Evolutionary conservation across 2,888 invertebrate species (phyloP), one percentile per base, ranked within the genome.

Genomic region (Xylophagus ater): DNA sequence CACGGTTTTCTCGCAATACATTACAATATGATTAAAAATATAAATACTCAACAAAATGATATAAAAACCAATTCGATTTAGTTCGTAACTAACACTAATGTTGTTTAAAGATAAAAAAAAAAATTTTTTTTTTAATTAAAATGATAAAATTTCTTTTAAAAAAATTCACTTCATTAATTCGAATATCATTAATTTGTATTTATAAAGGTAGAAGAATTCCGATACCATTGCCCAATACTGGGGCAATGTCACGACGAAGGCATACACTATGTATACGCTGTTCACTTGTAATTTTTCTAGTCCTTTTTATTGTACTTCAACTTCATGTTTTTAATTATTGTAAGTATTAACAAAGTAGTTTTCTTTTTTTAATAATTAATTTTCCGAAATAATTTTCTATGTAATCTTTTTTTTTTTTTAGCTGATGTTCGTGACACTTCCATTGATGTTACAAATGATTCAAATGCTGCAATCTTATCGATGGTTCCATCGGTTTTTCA

Each of bases 401-500:
- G n/a, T n/a, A n/a, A n/a, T 18, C 33, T 33, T 10, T 26, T 24
- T 17, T 30, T 20, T 9, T 31, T 37, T 47, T 6, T 32, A 64
- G 64, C 59, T 48, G 62, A 62, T 45, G 53, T 53, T 59, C 69
- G 70, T 64, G 72, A 73, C 45, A 58, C 61, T 3, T 49, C 56
- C 41, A 45, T 58, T 29, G 63, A 63, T 45, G 66, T 72, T 36
- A 64, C 72, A 51, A 85, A 86, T 59, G 84, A 85, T 54, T 82
- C 80, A 1, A 74, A 76, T 37, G 78, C 79, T 49, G 80, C 84
- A 51, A 81, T 87, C 37, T 68, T 85, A 46, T 81, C 82, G 44
- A 74, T 85, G 70, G 85, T 87, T 48, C 86, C 86, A 28, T 77
- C 77, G 20, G 80, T 83, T 49, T 68, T 86, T 48, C 86, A 86